A percentile compares a stretch with the other conserved stretches of the same genome.
Evolutionary conservation across 2,797 vertebrate genomes (phyloP).

Genomic region (Thamnophis elegans): DNA sequence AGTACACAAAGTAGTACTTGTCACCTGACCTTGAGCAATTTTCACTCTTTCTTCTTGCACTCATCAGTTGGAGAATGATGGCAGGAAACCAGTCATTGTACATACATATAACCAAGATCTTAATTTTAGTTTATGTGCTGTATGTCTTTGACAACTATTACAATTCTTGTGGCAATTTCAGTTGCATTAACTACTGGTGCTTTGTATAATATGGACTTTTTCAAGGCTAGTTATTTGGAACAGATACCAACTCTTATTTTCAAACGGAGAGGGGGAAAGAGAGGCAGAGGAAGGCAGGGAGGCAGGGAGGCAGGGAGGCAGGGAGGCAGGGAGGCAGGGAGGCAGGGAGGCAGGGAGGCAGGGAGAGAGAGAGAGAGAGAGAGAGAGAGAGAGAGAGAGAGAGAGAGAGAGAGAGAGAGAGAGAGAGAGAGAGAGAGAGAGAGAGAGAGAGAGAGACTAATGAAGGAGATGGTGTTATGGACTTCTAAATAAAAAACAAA

Average conservation of each 20-base stretch:
- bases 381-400: too few species aligned
- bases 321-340: too few species aligned
- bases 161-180: background rate
- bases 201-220: background rate
- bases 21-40: background rate
- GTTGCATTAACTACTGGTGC: background rate
- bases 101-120: background rate
- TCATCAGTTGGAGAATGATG: background rate
- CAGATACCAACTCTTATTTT: background rate
- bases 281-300: too few species aligned
- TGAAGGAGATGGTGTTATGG: background rate
- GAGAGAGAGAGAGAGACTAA: background rate
- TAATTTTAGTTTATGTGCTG: background rate
- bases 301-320: too few species aligned
- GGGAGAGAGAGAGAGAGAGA: too few species aligned
- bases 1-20: background rate
- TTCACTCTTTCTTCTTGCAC: background rate
- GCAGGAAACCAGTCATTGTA: background rate
- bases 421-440: too few species aligned
- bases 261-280: background rate
- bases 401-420: too few species aligned
- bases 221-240: background rate
- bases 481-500: background rate
- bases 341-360: too few species aligned
- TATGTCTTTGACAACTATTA: background rate